Conservation (phyloP, 2,888 invertebrate species). For the Troglohyphantes excavatus region DNA sequence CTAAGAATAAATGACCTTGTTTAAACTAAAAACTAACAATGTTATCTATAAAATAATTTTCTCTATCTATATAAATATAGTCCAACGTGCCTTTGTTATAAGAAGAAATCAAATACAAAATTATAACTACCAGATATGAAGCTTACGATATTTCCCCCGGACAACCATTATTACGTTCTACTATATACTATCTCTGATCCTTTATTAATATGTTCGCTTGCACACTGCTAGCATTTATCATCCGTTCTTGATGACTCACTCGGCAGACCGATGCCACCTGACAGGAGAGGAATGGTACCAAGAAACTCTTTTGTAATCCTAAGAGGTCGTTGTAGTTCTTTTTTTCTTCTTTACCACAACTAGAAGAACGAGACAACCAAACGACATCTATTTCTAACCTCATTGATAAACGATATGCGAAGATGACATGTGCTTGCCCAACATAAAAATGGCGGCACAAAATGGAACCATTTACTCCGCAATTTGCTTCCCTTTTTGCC, state of each 20-base stretch:
- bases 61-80: no score
- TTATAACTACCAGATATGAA: no score
- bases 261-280: conserved; percentile 62
- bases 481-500: conserved; percentile 59
- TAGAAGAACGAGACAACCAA: background rate
- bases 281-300: conserved; percentile 69
- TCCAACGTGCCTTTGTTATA: no score
- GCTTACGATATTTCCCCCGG: no score
- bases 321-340: conserved; percentile 58
- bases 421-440: conserved; percentile 74
- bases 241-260: conserved; percentile 74
- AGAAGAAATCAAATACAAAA: no score
- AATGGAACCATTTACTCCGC: conserved; percentile 68
- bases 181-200: background rate
- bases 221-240: conserved; percentile 30
- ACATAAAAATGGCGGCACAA: conserved; percentile 64
- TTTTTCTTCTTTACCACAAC: background rate
- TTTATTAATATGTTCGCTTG: conserved; percentile 17
- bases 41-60: no score
- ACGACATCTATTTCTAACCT: conserved; percentile 33
- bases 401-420: conserved; percentile 76
- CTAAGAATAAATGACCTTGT: no score
- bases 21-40: no score
- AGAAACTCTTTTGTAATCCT: conserved; percentile 65
- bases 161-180: background rate